These are phyloP conservation scores for Lagorchestes hirsutus DNA, from an alignment of 2,797 vertebrate genomes.

Conservation along the genomic window DNA sequence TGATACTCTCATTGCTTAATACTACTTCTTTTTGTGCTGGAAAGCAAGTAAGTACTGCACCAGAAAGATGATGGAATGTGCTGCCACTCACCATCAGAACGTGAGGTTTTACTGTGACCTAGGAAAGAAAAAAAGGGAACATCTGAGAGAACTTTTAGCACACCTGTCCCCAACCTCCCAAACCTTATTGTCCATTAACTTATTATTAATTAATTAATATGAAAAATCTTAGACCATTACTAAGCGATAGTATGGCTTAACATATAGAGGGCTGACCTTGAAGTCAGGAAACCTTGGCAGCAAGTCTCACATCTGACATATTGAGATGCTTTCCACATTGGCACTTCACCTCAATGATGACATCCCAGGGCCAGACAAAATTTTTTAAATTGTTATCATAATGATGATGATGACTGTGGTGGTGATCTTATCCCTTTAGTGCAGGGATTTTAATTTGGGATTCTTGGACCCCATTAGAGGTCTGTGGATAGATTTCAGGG, in stretches of 20 bases:
- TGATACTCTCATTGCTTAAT: slow-evolving; percentile 15
- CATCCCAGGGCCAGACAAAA: not conserved
- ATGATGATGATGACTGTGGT: not conserved
- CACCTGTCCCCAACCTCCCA: not conserved
- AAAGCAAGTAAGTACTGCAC: not conserved
- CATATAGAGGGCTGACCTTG: not conserved
- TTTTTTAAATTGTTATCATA: not conserved
- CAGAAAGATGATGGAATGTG: not conserved
- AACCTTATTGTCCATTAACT: not conserved
- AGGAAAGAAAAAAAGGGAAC: not conserved
- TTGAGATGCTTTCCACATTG: not conserved
- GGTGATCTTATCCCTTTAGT: not conserved
- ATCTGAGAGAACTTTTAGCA: not conserved
- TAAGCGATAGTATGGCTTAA: not conserved
- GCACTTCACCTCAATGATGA: not conserved
- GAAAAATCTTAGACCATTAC: not conserved
- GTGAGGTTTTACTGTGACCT: not conserved
- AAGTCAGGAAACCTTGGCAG: not conserved
- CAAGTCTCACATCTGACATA: not conserved
- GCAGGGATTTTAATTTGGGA: not conserved
- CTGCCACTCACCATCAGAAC: slow-evolving; percentile 23
- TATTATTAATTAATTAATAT: not conserved
- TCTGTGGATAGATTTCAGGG: not conserved
- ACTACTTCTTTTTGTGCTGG: slow-evolving; percentile 32
- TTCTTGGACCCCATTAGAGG: not conserved